Conservation (phyloP, 2,888 invertebrate genomes). For the Dexiosoma caninum region DNA sequence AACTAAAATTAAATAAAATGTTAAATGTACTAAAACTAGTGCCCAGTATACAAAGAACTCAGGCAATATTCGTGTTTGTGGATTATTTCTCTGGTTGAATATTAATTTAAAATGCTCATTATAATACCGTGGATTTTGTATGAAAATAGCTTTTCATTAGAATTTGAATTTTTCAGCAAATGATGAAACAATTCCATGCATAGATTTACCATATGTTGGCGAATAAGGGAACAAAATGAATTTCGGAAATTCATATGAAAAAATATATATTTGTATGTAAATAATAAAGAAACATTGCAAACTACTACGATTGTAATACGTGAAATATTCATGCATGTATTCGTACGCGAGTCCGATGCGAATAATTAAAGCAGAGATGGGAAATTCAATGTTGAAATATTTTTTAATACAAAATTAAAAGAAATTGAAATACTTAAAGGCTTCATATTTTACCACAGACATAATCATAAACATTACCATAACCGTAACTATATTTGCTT, state of each 20-base stretch:
- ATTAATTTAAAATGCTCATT: conserved; percentile 18
- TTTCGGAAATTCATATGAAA: background rate
- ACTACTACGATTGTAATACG: background rate
- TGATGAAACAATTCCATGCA: background rate
- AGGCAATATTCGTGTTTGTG: background rate
- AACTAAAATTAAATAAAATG: conserved; percentile 1
- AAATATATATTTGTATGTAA: too few species aligned
- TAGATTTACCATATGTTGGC: background rate
- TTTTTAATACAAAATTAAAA: too few species aligned
- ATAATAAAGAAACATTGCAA: background rate
- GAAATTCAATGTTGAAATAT: background rate
- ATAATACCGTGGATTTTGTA: conserved; percentile 14
- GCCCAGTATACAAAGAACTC: background rate
- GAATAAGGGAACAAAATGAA: background rate
- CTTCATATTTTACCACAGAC: too few species aligned
- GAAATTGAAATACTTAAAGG: too few species aligned
- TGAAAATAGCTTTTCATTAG: conserved; percentile 28
- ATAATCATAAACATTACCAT: too few species aligned
- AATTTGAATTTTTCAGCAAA: background rate
- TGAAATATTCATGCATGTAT: background rate
- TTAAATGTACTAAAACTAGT: background rate
- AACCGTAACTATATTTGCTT: too few species aligned
- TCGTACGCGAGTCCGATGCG: background rate
- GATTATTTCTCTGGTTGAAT: background rate
- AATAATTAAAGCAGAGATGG: background rate